A percentile compares a stretch with the other conserved stretches of the same genome.
These are phyloP conservation scores for Cerastoderma edule DNA, from an alignment of 2,888 invertebrate genomes.

Conservation along the genomic window DNA sequence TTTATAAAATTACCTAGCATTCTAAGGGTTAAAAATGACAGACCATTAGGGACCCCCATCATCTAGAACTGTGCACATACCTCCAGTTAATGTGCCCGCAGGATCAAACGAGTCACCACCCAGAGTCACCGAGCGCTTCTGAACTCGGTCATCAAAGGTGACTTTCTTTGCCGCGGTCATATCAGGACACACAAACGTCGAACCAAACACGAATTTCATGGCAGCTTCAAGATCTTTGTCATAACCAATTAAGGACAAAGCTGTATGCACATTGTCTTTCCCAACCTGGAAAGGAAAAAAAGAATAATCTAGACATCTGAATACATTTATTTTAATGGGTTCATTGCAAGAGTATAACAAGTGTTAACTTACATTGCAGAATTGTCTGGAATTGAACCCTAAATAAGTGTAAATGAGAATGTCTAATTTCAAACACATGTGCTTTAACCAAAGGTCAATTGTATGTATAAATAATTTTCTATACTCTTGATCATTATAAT, in stretches of 20 bases:
- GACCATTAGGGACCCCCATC: too few relatives aligned
- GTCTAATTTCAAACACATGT: too few relatives aligned
- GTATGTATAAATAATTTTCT: too few relatives aligned
- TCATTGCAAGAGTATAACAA: too few relatives aligned
- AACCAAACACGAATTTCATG: constrained; percentile 95
- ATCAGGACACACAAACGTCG: constrained; percentile 92
- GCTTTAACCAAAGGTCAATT: too few relatives aligned
- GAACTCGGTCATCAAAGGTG: constrained; percentile 88
- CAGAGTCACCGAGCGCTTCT: constrained; percentile 89
- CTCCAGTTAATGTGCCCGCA: constrained; percentile 94
- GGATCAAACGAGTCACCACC: constrained; percentile 97
- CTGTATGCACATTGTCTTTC: constrained; percentile 91
- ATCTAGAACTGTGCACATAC: constrained; percentile 85
- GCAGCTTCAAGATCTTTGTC: constrained; percentile 88
- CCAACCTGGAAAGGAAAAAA: constrained; percentile 87
- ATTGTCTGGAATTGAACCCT: too few relatives aligned
- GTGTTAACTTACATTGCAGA: too few relatives aligned
- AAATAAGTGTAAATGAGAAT: too few relatives aligned
- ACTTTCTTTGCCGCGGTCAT: constrained; percentile 92
- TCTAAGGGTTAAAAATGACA: too few relatives aligned
- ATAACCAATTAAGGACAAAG: constrained; percentile 91
- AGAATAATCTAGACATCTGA: background rate
- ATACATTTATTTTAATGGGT: too few relatives aligned
- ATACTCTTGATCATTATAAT: too few relatives aligned
- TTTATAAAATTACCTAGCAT: too few relatives aligned